These are phyloP conservation scores for Procambarus clarkii DNA, from an alignment of 1,140 invertebrate species.

Conservation along the genomic window DNA sequence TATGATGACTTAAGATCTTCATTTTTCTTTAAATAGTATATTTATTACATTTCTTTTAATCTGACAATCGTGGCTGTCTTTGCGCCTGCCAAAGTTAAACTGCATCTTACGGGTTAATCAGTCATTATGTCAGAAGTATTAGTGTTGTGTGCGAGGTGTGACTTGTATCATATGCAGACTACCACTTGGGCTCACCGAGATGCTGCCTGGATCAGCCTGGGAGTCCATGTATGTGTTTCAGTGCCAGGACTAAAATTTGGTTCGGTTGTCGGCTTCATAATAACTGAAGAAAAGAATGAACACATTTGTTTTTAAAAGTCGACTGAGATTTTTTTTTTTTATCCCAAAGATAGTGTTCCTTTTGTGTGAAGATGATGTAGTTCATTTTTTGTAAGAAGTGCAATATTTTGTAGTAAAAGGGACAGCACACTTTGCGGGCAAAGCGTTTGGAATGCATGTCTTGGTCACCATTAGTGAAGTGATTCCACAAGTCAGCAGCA, in stretches of 20 bases:
- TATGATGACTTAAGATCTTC: background rate
- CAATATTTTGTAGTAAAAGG: conserved; percentile 55
- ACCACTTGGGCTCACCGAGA: conserved; percentile 10
- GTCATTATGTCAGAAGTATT: conserved; percentile 67
- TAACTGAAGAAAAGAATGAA: background rate
- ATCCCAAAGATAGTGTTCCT: conserved; percentile 36
- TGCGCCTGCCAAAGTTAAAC: conserved; percentile 58
- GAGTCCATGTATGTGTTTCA: background rate
- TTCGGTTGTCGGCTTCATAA: background rate
- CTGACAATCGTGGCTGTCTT: conserved; percentile 55
- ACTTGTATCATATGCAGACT: conserved; percentile 17
- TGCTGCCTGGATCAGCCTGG: background rate
- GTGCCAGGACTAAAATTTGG: background rate
- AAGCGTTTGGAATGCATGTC: conserved; percentile 30
- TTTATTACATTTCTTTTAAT: conserved; percentile 28
- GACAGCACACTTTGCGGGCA: conserved; percentile 25
- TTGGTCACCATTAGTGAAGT: background rate
- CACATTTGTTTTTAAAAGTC: background rate
- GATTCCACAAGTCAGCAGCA: background rate
- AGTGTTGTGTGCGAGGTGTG: conserved; percentile 28
- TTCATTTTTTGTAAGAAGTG: conserved; percentile 52
- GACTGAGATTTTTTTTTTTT: conserved; percentile 1
- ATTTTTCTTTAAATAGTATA: conserved; percentile 42
- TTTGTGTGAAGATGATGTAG: conserved; percentile 47
- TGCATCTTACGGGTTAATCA: conserved; percentile 62